A percentile compares a stretch with the other conserved stretches of the same genome.
These are phyloP conservation scores for Candidula unifasciata DNA, from an alignment of 2,888 invertebrate genomes.

Conservation along the genomic window DNA sequence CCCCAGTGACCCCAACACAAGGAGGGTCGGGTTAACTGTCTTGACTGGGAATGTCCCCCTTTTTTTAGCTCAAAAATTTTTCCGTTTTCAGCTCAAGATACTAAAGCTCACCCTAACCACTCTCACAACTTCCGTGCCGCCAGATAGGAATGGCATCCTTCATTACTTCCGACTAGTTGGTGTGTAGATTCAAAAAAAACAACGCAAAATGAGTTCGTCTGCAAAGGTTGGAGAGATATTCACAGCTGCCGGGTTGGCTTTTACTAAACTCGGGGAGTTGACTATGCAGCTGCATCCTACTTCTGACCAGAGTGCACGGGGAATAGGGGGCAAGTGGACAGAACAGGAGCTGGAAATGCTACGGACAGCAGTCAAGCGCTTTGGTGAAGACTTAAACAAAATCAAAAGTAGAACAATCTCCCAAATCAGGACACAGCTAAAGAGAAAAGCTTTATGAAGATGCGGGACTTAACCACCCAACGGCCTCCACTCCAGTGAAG, in stretches of 20 bases:
- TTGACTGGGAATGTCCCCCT: too few species aligned
- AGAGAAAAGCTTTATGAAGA: conserved; percentile 79
- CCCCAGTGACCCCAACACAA: too few species aligned
- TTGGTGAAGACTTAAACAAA: conserved; percentile 94
- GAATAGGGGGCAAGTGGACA: conserved; percentile 90
- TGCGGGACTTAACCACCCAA: conserved; percentile 75
- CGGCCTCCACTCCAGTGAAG: conserved; percentile 61
- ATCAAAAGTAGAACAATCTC: conserved; percentile 93
- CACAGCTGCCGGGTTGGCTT: conserved; percentile 96
- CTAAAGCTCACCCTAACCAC: too few species aligned
- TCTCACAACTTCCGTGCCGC: too few species aligned
- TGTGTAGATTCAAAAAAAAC: too few species aligned
- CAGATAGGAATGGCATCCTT: too few species aligned
- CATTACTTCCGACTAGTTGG: too few species aligned
- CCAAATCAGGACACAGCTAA: conserved; percentile 83
- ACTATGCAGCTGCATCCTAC: conserved; percentile 96
- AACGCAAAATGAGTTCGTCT: conserved; percentile 39
- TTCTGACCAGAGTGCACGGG: conserved; percentile 81
- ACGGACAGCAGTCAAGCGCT: conserved; percentile 90
- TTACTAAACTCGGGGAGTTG: conserved; percentile 94
- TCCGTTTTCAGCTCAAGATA: too few species aligned
- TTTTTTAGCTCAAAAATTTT: too few species aligned
- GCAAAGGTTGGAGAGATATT: conserved; percentile 93
- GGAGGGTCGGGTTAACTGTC: too few species aligned
- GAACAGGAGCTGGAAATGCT: conserved; percentile 98